Evolutionary conservation across 2,113 vertebrate species (phyloP).

Genomic region (Pheucticus melanocephalus): DNA sequence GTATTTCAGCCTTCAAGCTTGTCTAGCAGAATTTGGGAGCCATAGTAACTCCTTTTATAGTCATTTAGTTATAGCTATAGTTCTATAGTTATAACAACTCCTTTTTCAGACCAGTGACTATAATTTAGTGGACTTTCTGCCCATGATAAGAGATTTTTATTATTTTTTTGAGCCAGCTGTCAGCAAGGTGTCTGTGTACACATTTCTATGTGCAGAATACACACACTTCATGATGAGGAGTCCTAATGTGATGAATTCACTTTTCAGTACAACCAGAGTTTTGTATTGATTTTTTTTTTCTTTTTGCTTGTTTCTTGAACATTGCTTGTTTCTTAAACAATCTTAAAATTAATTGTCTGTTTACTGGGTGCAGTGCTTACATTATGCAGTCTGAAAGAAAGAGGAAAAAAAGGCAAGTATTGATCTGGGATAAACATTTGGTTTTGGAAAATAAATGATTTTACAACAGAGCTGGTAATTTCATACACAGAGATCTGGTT

Average conservation of each 20-base stretch:
- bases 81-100: background rate
- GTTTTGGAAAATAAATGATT: background rate
- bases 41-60: background rate
- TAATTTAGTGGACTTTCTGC: background rate
- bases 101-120: background rate
- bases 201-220: background rate
- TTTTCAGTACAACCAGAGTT: background rate
- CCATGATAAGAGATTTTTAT: background rate
- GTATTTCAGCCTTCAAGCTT: background rate
- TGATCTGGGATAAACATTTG: background rate
- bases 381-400: background rate
- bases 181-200: no score
- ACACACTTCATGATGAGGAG: no score
- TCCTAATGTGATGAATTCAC: background rate
- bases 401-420: background rate
- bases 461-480: constrained; percentile 5
- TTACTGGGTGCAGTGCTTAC: background rate
- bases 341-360: constrained; percentile 10
- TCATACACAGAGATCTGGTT: background rate
- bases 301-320: background rate
- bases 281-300: background rate
- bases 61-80: background rate
- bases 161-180: background rate
- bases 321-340: background rate
- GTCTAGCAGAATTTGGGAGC: background rate